Evolutionary conservation across 2,888 invertebrate species (phyloP), one percentile per base, ranked within the genome.

Genomic region (Aproaerema taeniolella): DNA sequence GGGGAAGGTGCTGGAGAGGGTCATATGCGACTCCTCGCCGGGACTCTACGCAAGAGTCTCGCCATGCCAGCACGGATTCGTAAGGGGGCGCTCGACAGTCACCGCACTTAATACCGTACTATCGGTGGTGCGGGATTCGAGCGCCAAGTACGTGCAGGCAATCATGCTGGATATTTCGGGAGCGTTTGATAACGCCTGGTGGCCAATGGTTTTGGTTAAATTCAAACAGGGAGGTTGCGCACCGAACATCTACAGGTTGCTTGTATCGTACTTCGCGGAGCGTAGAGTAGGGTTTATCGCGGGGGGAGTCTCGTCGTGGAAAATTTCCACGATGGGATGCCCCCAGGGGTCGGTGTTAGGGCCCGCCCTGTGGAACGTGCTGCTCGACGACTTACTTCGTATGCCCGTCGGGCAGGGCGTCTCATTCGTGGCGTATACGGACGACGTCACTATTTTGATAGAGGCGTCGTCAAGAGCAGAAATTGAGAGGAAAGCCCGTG

Each of bases 151-250:
- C 33, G 51, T 53, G 1, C 45, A 47, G 9, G 43, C 42, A 3
- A 26, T 61, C 0, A 49, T 56, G 17, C 32, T 59, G 8, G 61
- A 61, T 46, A 61, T 66, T 9, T 45, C 53, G 4, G 61, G 59
- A 0, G 66, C 62, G 4, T 66, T 66, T 36, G 49, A 53, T 32
- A 52, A 50, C 31, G 53, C 51, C 2, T 56, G 53, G 54, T 56
- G 56, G 61, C 52, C 58, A 0, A 49, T 53, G 32, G 52, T 33
- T 2, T 12, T 33, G 13, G 1, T 33, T 2, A 33, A 33, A 12
- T 13, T n/a, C n/a, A 33, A 33, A n/a, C 33, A 24, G 33, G 10
- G 24, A 12, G 33, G 33, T 1, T 12, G 17, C 33, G 5, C 33
- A 1, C 33, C 33, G 3, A 33, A 33, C 33, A 24, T 33, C 20